Evolutionary conservation across 2,888 invertebrate species (phyloP).

Genomic region (Fissipunctia ypsillon): DNA sequence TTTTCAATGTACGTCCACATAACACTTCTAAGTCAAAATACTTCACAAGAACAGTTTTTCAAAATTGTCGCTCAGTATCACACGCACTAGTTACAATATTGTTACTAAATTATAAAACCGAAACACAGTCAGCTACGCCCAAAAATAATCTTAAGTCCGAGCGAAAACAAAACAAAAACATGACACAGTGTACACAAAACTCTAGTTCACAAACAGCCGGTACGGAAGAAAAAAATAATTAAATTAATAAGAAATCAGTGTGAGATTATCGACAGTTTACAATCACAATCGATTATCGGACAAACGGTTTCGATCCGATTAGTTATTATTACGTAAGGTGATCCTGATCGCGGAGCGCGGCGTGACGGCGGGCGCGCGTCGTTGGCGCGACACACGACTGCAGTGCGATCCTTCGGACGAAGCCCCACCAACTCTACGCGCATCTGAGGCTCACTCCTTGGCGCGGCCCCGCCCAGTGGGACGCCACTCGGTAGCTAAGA

Average conservation of each 20-base stretch:
- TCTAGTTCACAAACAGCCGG: constrained; percentile 77
- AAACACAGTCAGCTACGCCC: constrained; percentile 85
- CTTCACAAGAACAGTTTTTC: constrained; percentile 75
- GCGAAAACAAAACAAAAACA: constrained; percentile 86
- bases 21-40: constrained; percentile 78
- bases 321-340: constrained; percentile 88
- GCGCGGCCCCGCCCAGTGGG: constrained; percentile 92
- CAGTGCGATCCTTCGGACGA: constrained; percentile 91
- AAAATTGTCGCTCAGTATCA: constrained; percentile 69
- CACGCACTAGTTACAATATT: constrained; percentile 77
- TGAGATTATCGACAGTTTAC: constrained; percentile 82
- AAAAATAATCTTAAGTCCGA: constrained; percentile 81
- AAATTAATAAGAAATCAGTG: constrained; percentile 74
- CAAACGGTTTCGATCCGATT: constrained; percentile 83
- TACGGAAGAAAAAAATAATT: constrained; percentile 68
- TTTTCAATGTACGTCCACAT: constrained; percentile 78
- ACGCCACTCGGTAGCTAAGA: constrained; percentile 89
- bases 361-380: constrained; percentile 86
- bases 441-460: constrained; percentile 91
- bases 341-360: constrained; percentile 76
- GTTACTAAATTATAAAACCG: constrained; percentile 75
- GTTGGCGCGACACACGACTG: constrained; percentile 89
- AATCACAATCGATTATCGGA: constrained; percentile 88
- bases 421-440: constrained; percentile 92
- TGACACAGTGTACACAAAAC: constrained; percentile 81